Conservation (phyloP, 2,888 invertebrate species). For the Sarcophaga rosellei region DNA sequence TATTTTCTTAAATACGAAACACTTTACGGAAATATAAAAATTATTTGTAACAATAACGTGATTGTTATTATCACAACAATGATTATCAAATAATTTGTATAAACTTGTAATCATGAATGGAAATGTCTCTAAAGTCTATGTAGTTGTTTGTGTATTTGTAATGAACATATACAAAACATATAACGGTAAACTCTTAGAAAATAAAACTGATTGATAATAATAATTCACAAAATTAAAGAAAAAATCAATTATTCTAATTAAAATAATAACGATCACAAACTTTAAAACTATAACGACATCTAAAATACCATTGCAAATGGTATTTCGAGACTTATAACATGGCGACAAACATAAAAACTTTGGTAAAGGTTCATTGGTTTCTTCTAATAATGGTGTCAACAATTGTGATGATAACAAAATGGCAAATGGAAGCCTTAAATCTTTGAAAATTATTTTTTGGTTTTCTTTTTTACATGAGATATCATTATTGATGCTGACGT, state of each 20-base stretch:
- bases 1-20: no score
- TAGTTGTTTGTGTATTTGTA: neutral
- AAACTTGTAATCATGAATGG: conserved; percentile 11
- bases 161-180: conserved; percentile 53
- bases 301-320: neutral
- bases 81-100: neutral
- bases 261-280: conserved; percentile 63
- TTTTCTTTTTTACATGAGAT: neutral
- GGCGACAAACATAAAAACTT: conserved; percentile 58
- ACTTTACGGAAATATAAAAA: neutral
- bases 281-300: conserved; percentile 40
- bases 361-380: conserved; percentile 65
- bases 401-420: conserved; percentile 42
- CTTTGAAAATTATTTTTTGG: conserved; percentile 37
- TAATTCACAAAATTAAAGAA: conserved; percentile 44
- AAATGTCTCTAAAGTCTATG: conserved; percentile 49
- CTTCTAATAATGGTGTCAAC: conserved; percentile 60
- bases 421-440: conserved; percentile 59
- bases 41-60: neutral
- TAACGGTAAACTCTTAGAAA: conserved; percentile 33
- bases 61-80: neutral
- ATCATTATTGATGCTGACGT: neutral
- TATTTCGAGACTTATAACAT: conserved; percentile 27
- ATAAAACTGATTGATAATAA: conserved; percentile 1
- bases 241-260: conserved; percentile 66